Evolutionary conservation across 2,888 invertebrate genomes (phyloP), one percentile per base, ranked within the genome.

Genomic region (Luperina nickerlii): DNA sequence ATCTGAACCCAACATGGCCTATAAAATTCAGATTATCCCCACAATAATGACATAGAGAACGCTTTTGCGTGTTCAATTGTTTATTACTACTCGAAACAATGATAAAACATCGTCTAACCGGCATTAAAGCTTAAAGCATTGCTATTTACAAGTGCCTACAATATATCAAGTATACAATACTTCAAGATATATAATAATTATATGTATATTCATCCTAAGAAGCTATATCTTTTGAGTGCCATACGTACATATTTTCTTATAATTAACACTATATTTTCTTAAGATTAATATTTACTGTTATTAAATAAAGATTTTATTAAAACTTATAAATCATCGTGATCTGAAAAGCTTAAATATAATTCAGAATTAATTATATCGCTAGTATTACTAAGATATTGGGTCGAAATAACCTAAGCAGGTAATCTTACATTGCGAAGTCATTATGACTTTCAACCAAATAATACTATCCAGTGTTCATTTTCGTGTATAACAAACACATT

Each of bases 221-320:
- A 80, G 82, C 84, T 88, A 82, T 87, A 82, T 79, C 67, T 85
- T 87, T 82, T 81, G 82, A 90, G 90, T 90, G 90, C 90, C 90
- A 90, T 90, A 90, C 84, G 76, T 87, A 89, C 84, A 85, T 84
- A 85, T 81, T 86, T 82, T 81, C 66, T 76, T 86, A 77, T 77
- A 74, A 69, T 74, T 66, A 80, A 79, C 69, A 72, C 51, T 87
- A 87, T 86, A 86, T 88, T 80, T 83, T 86, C 78, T 75, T 86
- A 85, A 86, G 76, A 86, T 80, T 82, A 87, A 87, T 82, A 78
- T 79, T 85, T 70, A 81, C 82, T 90, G 85, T 88, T 90, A 85
- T 75, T 63, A 72, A 81, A 79, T 84, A 81, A 83, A 88, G 82
- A 86, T 86, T 88, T 82, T 88, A 86, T 84, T 83, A 72, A 77